phyloP scores from a whole-genome alignment of 2,888 invertebrate species.

The Ditula angustiorana region DNA sequence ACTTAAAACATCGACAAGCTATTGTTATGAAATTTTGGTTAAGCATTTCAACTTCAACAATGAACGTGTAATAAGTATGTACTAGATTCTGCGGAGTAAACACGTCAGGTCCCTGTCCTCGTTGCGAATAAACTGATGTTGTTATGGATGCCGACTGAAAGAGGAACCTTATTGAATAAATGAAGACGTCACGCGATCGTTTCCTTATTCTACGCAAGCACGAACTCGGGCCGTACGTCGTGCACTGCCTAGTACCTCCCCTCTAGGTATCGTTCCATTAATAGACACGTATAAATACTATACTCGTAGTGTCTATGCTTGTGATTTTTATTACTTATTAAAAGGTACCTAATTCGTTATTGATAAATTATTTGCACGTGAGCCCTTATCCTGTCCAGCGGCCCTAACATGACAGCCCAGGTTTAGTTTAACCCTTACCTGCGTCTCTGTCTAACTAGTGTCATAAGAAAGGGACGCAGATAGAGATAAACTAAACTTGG shows the following conservation, averaged over 20 bases:
- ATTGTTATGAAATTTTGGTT: too few relatives aligned
- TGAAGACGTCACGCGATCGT: slow-evolving; percentile 71
- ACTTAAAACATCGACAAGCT: too few relatives aligned
- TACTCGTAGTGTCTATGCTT: neutral
- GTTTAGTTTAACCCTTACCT: too few relatives aligned
- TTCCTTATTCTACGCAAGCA: slow-evolving; percentile 60
- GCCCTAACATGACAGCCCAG: too few relatives aligned
- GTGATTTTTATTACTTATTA: neutral
- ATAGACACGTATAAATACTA: neutral
- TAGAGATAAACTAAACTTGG: too few relatives aligned
- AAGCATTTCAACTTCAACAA: slow-evolving; percentile 1
- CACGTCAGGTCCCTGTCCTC: neutral
- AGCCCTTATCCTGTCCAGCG: too few relatives aligned
- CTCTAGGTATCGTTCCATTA: neutral
- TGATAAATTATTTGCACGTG: neutral
- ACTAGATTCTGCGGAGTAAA: neutral
- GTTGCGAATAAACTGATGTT: slow-evolving; percentile 52
- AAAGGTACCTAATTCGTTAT: neutral
- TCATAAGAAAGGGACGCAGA: too few relatives aligned
- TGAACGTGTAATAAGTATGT: neutral
- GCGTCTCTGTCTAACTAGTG: too few relatives aligned
- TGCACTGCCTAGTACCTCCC: slow-evolving; percentile 4
- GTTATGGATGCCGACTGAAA: slow-evolving; percentile 49
- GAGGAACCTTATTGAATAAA: slow-evolving; percentile 68
- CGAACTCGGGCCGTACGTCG: slow-evolving; percentile 52